phyloP scores from a whole-genome alignment of 2,113 vertebrate genomes.

The Gymnogyps californianus region DNA sequence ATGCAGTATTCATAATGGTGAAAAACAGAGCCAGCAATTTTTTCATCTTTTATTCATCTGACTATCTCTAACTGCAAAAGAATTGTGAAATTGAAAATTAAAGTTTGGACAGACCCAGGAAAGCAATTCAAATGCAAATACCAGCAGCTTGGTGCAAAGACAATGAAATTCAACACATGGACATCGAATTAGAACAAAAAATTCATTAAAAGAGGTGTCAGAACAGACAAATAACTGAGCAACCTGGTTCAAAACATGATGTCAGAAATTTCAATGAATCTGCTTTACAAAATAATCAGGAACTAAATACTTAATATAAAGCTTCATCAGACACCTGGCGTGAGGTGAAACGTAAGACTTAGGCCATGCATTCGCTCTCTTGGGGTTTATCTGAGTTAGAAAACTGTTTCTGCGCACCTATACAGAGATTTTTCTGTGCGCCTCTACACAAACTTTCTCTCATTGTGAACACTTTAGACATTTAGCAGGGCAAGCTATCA shows the following conservation, averaged over 20 bases:
- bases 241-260: not conserved
- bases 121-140: conserved; percentile 63
- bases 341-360: not conserved
- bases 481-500: not conserved
- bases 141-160: not conserved
- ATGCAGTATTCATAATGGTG: not conserved
- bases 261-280: not conserved
- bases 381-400: not conserved
- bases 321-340: not conserved
- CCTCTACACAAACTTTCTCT: not conserved
- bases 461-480: not conserved
- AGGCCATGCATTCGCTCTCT: not conserved
- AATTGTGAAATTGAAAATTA: conserved; percentile 6
- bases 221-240: not conserved
- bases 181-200: not conserved
- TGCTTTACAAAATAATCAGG: not conserved
- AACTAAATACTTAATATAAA: not conserved
- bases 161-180: conserved; percentile 11
- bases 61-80: not conserved
- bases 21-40: not conserved
- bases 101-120: conserved; percentile 1
- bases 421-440: fast-evolving
- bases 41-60: conserved; percentile 60
- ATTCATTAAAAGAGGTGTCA: conserved; percentile 1
- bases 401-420: not conserved